phyloP scores from a whole-genome alignment of 2,113 vertebrate genomes.

The Cryptomyrus ogoouensis region DNA sequence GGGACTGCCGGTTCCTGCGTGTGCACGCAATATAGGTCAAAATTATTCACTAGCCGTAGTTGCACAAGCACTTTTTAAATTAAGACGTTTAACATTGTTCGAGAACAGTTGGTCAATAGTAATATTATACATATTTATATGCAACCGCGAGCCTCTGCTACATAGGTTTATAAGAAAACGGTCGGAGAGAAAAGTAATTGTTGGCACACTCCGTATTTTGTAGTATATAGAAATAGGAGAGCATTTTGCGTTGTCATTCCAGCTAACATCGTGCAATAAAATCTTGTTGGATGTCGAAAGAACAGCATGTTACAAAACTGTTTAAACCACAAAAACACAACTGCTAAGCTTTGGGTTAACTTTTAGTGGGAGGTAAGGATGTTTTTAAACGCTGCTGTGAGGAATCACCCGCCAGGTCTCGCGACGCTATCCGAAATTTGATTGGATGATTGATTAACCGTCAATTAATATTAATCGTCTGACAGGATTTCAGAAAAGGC shows the following conservation, averaged over 20 bases:
- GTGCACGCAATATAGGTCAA: background rate
- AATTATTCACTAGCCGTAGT: background rate
- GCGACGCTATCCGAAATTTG: background rate
- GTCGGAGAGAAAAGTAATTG: background rate
- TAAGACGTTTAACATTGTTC: background rate
- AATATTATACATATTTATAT: background rate
- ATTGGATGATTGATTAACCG: background rate
- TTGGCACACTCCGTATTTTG: background rate
- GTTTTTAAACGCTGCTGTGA: background rate
- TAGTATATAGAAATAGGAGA: background rate
- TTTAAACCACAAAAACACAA: background rate
- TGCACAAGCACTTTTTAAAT: background rate
- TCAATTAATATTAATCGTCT: background rate
- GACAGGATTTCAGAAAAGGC: background rate
- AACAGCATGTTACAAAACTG: background rate
- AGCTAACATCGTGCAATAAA: background rate
- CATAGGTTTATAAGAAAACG: background rate
- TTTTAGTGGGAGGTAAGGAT: background rate
- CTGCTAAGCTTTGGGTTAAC: background rate
- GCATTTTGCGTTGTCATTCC: background rate
- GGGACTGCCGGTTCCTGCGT: background rate
- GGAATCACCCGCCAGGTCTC: background rate
- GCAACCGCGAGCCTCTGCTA: background rate
- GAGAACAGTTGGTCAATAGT: background rate
- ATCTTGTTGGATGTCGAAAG: background rate